Evolutionary conservation across 2,888 invertebrate species (phyloP).

Genomic region (Machimus atricapillus): DNA sequence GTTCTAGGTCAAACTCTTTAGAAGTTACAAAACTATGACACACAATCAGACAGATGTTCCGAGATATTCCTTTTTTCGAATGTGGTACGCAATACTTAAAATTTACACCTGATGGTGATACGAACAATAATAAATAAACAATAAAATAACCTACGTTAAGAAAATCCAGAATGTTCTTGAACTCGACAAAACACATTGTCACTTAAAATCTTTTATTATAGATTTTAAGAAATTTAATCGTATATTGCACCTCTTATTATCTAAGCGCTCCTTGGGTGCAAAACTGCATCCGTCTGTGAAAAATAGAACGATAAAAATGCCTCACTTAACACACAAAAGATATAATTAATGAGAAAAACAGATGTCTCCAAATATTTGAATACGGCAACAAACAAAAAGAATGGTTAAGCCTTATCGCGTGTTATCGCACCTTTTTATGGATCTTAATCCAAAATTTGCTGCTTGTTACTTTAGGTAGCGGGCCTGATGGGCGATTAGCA

Average conservation of each 20-base stretch:
- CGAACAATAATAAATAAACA: too few relatives aligned
- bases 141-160: not conserved
- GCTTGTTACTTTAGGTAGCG: not conserved
- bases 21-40: too few relatives aligned
- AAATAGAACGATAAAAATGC: not conserved
- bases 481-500: not conserved
- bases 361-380: not conserved
- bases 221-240: not conserved
- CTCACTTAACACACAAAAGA: not conserved
- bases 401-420: not conserved
- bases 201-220: not conserved
- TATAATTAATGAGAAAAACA: not conserved
- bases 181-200: not conserved
- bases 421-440: not conserved
- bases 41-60: too few relatives aligned
- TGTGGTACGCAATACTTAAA: too few relatives aligned
- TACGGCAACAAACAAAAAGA: not conserved
- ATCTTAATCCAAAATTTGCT: not conserved
- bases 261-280: not conserved
- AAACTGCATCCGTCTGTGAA: not conserved
- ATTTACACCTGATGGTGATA: too few relatives aligned
- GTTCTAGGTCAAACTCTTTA: too few relatives aligned
- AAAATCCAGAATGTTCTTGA: not conserved
- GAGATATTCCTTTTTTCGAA: too few relatives aligned
- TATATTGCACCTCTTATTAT: not conserved